A percentile compares a stretch with the other conserved stretches of the same genome.
phyloP scores from a whole-genome alignment of 2,113 vertebrate genomes.

The Chaetops frenatus region DNA sequence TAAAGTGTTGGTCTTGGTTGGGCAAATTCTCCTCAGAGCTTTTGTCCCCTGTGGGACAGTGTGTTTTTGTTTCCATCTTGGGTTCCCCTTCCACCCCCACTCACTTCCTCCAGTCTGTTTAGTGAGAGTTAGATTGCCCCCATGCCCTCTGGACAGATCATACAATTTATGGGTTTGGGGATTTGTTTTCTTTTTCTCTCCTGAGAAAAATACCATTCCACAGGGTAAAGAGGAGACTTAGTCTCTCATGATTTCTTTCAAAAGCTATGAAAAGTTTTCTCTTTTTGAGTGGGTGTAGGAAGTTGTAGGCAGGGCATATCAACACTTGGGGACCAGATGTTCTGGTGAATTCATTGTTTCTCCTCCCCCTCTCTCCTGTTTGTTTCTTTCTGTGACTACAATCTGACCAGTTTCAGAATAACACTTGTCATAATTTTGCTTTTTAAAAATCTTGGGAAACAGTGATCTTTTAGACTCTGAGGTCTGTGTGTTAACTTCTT shows the following conservation, averaged over 20 bases:
- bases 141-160: neutral
- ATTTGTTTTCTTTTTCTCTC: slow-evolving; percentile 1
- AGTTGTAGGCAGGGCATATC: slow-evolving; percentile 39
- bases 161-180: neutral
- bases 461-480: neutral
- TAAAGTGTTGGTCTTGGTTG: neutral
- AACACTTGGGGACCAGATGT: slow-evolving; percentile 44
- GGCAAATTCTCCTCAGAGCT: neutral
- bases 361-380: slow-evolving; percentile 19
- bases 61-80: slow-evolving; percentile 32
- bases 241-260: slow-evolving; percentile 20
- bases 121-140: neutral
- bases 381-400: neutral
- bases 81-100: neutral
- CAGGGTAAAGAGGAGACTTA: neutral
- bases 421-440: neutral
- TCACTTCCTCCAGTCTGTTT: neutral
- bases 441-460: neutral
- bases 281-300: slow-evolving; percentile 53
- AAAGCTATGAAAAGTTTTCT: slow-evolving; percentile 28
- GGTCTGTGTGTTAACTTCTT: neutral
- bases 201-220: slow-evolving; percentile 21
- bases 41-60: neutral
- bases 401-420: neutral
- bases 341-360: slow-evolving; percentile 27